Percentiles rank a stretch among this genome's conserved stretches.
phyloP scores from a whole-genome alignment of 1,140 invertebrate genomes.

The Eumeta japonica region DNA sequence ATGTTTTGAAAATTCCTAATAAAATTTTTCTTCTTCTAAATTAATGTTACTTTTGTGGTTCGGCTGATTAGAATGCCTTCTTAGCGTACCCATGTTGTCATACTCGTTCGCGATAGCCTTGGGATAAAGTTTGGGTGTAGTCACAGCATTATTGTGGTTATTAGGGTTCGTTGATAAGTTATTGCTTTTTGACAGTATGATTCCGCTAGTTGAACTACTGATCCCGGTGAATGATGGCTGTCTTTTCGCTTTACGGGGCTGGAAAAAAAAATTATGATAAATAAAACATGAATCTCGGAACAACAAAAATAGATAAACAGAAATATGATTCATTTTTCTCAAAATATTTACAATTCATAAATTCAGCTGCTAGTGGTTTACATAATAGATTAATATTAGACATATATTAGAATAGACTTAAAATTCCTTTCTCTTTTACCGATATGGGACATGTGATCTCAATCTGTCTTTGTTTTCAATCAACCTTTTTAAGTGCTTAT shows the following conservation, averaged over 20 bases:
- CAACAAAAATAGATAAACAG: constrained; percentile 2
- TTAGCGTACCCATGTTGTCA: constrained; percentile 72
- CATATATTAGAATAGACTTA: no score
- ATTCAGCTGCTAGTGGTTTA: no score
- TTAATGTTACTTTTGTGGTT: constrained; percentile 48
- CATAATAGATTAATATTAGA: no score
- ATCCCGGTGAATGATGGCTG: constrained; percentile 60
- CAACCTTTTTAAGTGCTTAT: no score
- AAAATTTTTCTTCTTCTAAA: constrained; percentile 52
- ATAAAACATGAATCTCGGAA: not conserved
- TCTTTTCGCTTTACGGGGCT: constrained; percentile 58
- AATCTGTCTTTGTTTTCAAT: no score
- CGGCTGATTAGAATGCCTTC: constrained; percentile 66
- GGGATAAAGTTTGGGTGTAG: constrained; percentile 64
- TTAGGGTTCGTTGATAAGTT: constrained; percentile 56
- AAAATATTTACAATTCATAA: no score
- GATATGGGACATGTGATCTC: no score
- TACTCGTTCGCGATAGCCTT: constrained; percentile 72
- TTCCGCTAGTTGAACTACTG: constrained; percentile 54
- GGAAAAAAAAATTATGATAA: constrained; percentile 11
- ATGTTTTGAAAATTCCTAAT: constrained; percentile 32
- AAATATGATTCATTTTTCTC: no score
- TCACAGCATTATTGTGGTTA: constrained; percentile 58
- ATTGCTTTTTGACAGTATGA: constrained; percentile 62
- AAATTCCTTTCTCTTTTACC: no score